Conservation (phyloP, 2,797 vertebrate genomes). For the Oophaga sylvatica region DNA sequence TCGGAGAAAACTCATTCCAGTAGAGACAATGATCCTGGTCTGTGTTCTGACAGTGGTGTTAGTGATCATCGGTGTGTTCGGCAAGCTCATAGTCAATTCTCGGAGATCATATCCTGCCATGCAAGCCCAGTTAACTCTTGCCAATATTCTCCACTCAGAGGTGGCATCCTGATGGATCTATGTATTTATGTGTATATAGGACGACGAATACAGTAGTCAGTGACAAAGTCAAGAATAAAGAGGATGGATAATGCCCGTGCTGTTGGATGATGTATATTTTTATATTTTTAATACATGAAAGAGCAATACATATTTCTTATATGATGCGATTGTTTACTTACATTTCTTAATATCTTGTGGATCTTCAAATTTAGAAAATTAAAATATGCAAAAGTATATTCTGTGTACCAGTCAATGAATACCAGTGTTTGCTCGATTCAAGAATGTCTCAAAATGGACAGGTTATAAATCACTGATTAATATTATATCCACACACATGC, state of each 20-base stretch:
- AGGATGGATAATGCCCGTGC: slow-evolving; percentile 5
- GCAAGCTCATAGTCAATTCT: slow-evolving; percentile 78
- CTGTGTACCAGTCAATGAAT: neutral
- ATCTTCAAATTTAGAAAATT: neutral
- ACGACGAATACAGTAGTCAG: neutral
- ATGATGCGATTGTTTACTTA: slow-evolving; percentile 17
- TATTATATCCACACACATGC: neutral
- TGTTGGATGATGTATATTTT: slow-evolving; percentile 27
- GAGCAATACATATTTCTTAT: slow-evolving; percentile 18
- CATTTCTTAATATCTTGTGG: neutral
- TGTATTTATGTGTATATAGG: neutral
- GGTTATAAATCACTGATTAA: neutral
- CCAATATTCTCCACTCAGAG: slow-evolving; percentile 81
- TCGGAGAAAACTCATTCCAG: slow-evolving; percentile 65
- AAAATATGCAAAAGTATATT: neutral
- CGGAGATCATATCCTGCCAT: slow-evolving; percentile 75
- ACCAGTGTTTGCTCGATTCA: neutral
- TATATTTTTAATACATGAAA: slow-evolving; percentile 29
- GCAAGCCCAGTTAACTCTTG: slow-evolving; percentile 79
- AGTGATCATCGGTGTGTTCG: slow-evolving; percentile 74
- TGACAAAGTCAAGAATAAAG: slow-evolving; percentile 10
- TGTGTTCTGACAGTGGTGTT: slow-evolving; percentile 75
- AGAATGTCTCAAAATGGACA: neutral
- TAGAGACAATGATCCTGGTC: slow-evolving; percentile 77
- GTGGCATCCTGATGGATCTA: slow-evolving; percentile 71